Conservation (phyloP, 2,888 invertebrate genomes). For the Eupeodes latifasciatus region DNA sequence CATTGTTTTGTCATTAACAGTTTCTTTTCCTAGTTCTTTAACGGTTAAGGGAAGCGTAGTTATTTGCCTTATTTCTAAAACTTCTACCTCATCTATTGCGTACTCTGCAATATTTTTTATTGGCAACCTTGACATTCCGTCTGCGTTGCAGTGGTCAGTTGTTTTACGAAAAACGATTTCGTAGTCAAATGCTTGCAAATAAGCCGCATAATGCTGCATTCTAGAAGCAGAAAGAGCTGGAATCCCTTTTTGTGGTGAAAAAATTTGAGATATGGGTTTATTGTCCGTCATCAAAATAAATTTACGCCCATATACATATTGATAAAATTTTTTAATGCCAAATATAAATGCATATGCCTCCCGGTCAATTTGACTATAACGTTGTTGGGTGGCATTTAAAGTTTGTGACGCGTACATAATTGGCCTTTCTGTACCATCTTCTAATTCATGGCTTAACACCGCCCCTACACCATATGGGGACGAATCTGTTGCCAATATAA, state of each 20-base stretch:
- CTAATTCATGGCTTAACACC: not conserved
- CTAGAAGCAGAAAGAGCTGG: constrained; percentile 68
- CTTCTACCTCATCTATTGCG: constrained; percentile 45
- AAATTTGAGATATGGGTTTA: constrained; percentile 6
- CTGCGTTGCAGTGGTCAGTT: constrained; percentile 71
- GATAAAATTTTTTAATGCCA: no score
- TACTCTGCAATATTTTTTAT: constrained; percentile 4
- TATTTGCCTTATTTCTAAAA: constrained; percentile 46
- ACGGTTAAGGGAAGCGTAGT: constrained; percentile 11
- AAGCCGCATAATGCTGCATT: constrained; percentile 77
- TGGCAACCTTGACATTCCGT: constrained; percentile 75
- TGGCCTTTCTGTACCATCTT: not conserved
- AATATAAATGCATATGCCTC: not conserved
- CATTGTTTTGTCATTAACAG: constrained; percentile 5
- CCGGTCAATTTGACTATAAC: not conserved
- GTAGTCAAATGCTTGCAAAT: constrained; percentile 74
- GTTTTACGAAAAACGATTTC: constrained; percentile 68
- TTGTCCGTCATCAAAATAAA: not conserved
- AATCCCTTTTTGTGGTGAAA: constrained; percentile 12
- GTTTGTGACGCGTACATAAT: constrained; percentile 4
- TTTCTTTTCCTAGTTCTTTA: constrained; percentile 39
- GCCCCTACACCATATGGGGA: not conserved
- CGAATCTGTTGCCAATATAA: not conserved
- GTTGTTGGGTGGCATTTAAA: constrained; percentile 6
- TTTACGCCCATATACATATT: no score